These are phyloP conservation scores for Drosophila recens DNA, from an alignment of 2,888 invertebrate species.

Conservation along the genomic window DNA sequence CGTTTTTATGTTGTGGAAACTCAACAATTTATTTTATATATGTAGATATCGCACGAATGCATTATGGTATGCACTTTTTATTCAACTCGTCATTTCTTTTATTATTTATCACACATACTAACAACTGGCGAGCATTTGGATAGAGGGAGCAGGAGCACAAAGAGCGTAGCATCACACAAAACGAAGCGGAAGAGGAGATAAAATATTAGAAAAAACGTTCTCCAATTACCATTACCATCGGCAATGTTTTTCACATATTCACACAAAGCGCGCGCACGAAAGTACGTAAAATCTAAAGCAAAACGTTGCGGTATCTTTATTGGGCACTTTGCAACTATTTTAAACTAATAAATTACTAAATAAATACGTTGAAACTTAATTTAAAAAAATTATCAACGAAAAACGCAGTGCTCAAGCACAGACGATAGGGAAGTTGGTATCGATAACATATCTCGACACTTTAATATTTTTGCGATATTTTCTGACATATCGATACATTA, in stretches of 20 bases:
- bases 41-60: slow-evolving; percentile 10
- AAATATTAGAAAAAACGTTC: slow-evolving; percentile 82
- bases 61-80: slow-evolving; percentile 16
- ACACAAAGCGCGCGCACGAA: slow-evolving; percentile 53
- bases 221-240: slow-evolving; percentile 82
- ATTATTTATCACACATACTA: slow-evolving; percentile 47
- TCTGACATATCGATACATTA: slow-evolving; percentile 2
- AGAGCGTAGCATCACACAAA: slow-evolving; percentile 70
- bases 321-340: slow-evolving; percentile 63
- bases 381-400: slow-evolving; percentile 81
- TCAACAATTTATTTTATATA: slow-evolving; percentile 38
- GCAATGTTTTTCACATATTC: slow-evolving; percentile 76
- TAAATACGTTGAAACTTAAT: slow-evolving; percentile 75
- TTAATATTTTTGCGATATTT: slow-evolving; percentile 20
- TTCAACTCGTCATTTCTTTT: slow-evolving; percentile 18
- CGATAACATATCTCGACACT: slow-evolving; percentile 41
- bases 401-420: slow-evolving; percentile 78
- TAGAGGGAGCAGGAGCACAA: slow-evolving; percentile 63
- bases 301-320: slow-evolving; percentile 43
- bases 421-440: slow-evolving; percentile 62
- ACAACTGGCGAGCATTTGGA: slow-evolving; percentile 35
- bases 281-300: slow-evolving; percentile 40
- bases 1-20: slow-evolving; percentile 65
- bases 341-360: slow-evolving; percentile 77
- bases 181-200: slow-evolving; percentile 80